phyloP scores from a whole-genome alignment of 2,113 vertebrate species.

The Epinephelus moara region DNA sequence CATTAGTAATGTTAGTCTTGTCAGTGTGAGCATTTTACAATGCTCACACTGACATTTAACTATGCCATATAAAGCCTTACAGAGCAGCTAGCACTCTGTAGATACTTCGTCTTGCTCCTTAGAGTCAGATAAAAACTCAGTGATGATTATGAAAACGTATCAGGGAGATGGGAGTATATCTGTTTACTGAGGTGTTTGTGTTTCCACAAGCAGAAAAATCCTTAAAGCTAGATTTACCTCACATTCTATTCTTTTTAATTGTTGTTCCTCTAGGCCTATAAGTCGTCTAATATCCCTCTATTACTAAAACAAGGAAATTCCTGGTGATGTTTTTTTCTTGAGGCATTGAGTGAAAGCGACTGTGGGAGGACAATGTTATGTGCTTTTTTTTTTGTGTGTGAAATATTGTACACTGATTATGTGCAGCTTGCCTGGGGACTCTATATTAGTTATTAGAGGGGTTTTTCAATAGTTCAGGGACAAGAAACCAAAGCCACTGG shows the following conservation, averaged over 20 bases:
- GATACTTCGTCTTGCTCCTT: neutral
- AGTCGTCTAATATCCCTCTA: conserved; percentile 2
- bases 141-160: neutral
- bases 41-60: neutral
- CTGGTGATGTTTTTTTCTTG: neutral
- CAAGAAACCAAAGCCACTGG: neutral
- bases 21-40: too few species aligned
- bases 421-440: neutral
- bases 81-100: neutral
- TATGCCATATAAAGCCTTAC: neutral
- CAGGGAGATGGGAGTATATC: neutral
- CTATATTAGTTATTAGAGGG: neutral
- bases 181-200: neutral
- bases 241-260: conserved; percentile 4
- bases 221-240: neutral
- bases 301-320: conserved; percentile 16
- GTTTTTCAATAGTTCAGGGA: neutral
- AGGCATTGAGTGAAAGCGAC: conserved; percentile 8
- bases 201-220: neutral
- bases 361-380: conserved; percentile 23
- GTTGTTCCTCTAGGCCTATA: neutral
- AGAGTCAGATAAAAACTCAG: conserved; percentile 10
- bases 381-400: conserved; percentile 28
- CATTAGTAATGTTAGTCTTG: neutral
- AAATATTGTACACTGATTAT: conserved; percentile 4